Base-by-base conservation (phyloP, 2,888 invertebrate genomes). In the Erpobdella octoculata region DNA sequence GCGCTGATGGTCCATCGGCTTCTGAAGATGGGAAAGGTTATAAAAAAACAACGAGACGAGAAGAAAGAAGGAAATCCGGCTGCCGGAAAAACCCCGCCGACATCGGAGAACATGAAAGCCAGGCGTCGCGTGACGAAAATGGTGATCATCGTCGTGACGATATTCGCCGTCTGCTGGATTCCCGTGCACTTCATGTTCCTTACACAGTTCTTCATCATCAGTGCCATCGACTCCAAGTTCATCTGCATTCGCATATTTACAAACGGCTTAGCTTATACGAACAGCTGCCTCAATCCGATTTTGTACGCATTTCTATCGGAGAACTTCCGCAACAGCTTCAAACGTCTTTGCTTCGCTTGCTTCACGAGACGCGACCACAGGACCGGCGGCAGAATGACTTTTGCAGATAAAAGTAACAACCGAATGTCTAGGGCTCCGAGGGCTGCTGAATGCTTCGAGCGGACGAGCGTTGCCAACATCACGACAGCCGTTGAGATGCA, bases 241-340 rank as follows among this genome's bases (percentile, higher is more conserved):
- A 89, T 81, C 9, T 79, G 79, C 21, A 64, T 81, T 0, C 80
- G 81, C 73, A 79, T 84, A 73, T 78, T 80, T 35, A 78, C 81
- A 9, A 84, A 81, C 74, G 80, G 79, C 72, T 75, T 83, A 73
- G 93, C 94, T 25, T 95, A 95, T 85, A 91, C 90, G 86, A 95
- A 93, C 86, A 91, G 91, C 79, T 95, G 94, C 82, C 90, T 95
- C 79, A 94, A 95, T 84, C 94, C 94, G 0, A 89, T 95, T 77
- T 87, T 95, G 67, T 95, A 95, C 85, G 93, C 93, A 2, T 92
- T 94, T 84, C 87, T 94, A 68, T 93, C 93, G 1, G 93, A 94
- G 79, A 93, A 93, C 85, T 94, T 95, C 85, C 88, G 93, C 78
- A 89, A 92, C 80, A 93, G 92, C 31, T 94, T 94, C 83, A 87